Evolutionary conservation across 2,113 vertebrate species (phyloP), one percentile per base, ranked within the genome.

Genomic region (Datnioides undecimradiatus): DNA sequence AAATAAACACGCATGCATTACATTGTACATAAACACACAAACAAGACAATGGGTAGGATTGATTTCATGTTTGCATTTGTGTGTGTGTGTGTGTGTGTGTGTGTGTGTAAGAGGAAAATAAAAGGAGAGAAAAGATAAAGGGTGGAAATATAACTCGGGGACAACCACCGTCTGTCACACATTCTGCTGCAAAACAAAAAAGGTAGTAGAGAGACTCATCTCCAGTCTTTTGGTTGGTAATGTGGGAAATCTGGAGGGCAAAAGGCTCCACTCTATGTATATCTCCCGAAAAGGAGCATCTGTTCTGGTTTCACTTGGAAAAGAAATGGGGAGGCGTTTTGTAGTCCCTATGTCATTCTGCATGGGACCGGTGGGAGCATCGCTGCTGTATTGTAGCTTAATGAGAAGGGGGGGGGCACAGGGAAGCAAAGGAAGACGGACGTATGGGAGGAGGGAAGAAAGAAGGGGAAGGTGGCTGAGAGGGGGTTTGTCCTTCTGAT

Each of bases 201-300:
- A 68, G 25, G 23, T 21, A 49, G 12, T 33, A 12, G 45, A 40
- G 49, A 73, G n/a, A 78, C 40, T 54, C 40, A 41, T 79, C 45
- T 73, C 27, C 10, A 40, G 13, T 67, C 72, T 72, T 71, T 73
- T 6, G 40, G 57, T 58, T 64, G 43, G 60, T 69, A 65, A 72
- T 66, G 59, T 83, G 70, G 66, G 75, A 69, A 82, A 73, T 82
- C 43, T 84, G 67, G 54, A 64, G 54, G 71, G 67, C 48, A 72
- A 70, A 74, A 69, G 46, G 45, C 57, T 67, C 40, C 68, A 66
- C 78, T 84, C 58, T 69, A 84, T 72, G 46, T 49, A 38, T 36
- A 55, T 67, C 33, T 0, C 9, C 66, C 90, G 63, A 84, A 88
- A 89, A 90, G 76, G 23, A 88, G 83, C 83, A 91, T 91, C 82